Conservation (phyloP, 2,888 invertebrate genomes). For the Thymelicus acteon region DNA sequence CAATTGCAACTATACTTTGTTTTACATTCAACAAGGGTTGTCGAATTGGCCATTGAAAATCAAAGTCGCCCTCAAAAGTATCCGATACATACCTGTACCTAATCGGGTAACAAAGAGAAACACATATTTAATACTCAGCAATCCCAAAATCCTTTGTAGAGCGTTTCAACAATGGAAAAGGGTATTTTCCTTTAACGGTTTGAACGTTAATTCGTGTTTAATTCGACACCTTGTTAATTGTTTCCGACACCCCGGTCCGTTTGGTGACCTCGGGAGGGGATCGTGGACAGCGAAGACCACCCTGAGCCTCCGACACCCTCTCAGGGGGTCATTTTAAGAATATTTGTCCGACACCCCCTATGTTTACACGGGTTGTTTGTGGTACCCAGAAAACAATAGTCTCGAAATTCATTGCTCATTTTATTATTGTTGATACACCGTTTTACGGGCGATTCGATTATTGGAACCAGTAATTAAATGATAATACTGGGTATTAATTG, state of each 20-base stretch:
- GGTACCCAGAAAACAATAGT: slow-evolving; percentile 84
- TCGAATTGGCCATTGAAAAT: slow-evolving; percentile 19
- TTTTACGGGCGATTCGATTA: slow-evolving; percentile 83
- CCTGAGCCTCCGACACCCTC: slow-evolving; percentile 61
- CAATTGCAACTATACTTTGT: not conserved
- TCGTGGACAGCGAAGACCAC: slow-evolving; percentile 68
- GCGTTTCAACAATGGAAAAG: slow-evolving; percentile 80
- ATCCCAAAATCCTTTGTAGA: slow-evolving; percentile 82
- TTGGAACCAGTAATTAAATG: slow-evolving; percentile 83
- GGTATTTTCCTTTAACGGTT: slow-evolving; percentile 82
- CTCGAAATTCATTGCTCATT: slow-evolving; percentile 84
- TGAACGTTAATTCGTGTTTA: slow-evolving; percentile 83
- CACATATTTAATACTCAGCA: slow-evolving; percentile 82
- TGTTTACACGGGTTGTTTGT: slow-evolving; percentile 83
- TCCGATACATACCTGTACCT: slow-evolving; percentile 43
- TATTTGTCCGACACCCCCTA: slow-evolving; percentile 78
- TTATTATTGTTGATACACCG: slow-evolving; percentile 84
- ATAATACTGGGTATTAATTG: slow-evolving; percentile 83
- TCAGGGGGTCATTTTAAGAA: slow-evolving; percentile 81
- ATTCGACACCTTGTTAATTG: slow-evolving; percentile 86
- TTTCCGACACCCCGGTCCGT: slow-evolving; percentile 80
- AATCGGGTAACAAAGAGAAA: slow-evolving; percentile 76
- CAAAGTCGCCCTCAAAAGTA: slow-evolving; percentile 13
- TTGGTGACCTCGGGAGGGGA: slow-evolving; percentile 77
- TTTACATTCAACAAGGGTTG: not conserved